Percentiles rank a stretch among this genome's conserved stretches.
Conservation (phyloP, 2,113 vertebrate genomes). For the Pantherophis guttatus region DNA sequence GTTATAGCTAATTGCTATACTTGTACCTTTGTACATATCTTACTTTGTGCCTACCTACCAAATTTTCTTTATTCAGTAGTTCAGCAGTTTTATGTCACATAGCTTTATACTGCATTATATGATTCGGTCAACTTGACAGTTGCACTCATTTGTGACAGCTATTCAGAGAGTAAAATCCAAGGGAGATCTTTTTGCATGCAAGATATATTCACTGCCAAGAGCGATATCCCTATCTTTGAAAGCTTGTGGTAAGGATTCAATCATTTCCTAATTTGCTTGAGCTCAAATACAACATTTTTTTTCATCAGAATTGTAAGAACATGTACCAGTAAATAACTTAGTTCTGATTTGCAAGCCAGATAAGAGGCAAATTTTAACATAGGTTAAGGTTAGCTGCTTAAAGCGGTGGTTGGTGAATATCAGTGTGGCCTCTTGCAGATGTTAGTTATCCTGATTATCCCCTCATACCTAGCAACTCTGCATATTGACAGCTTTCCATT, state of each 20-base stretch:
- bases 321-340: neutral
- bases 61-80: neutral
- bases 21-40: neutral
- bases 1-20: neutral
- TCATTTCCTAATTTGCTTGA: neutral
- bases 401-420: neutral
- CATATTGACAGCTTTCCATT: neutral
- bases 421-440: neutral
- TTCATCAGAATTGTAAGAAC: neutral
- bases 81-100: neutral
- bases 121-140: neutral
- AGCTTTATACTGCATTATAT: neutral
- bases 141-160: neutral
- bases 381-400: neutral
- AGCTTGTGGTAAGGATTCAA: neutral
- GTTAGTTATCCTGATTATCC: neutral
- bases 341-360: neutral
- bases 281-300: neutral
- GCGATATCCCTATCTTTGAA: neutral
- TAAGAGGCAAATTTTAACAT: neutral
- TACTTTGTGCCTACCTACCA: neutral
- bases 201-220: neutral
- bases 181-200: neutral
- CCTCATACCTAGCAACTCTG: neutral
- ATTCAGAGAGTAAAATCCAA: neutral